Conservation (phyloP, 2,888 invertebrate genomes). For the Ecliptopera silaceata region DNA sequence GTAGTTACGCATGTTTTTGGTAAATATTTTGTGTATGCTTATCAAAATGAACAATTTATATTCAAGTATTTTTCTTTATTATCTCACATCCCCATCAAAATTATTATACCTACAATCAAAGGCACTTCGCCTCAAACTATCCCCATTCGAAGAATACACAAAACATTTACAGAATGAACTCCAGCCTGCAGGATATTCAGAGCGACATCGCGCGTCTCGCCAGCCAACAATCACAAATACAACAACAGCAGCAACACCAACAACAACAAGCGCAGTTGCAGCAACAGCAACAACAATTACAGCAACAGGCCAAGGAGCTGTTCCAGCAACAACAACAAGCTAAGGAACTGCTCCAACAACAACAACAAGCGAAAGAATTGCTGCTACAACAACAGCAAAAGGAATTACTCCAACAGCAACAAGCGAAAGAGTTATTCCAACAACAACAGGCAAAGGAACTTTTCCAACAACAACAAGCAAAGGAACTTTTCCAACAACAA, state of each 20-base stretch:
- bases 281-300: constrained; percentile 73
- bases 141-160: constrained; percentile 22
- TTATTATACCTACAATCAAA: constrained; percentile 3
- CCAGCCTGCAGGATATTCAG: constrained; percentile 96
- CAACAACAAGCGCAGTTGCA: constrained; percentile 74
- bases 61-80: background rate
- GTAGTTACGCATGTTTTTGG: background rate
- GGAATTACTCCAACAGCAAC: constrained; percentile 78
- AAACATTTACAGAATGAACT: constrained; percentile 89
- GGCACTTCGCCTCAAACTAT: constrained; percentile 6
- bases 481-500: constrained; percentile 40
- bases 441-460: constrained; percentile 63
- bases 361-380: constrained; percentile 61
- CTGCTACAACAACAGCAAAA: constrained; percentile 54
- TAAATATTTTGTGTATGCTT: background rate
- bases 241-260: constrained; percentile 78
- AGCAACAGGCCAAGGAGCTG: constrained; percentile 59
- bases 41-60: background rate
- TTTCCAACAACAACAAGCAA: constrained; percentile 72
- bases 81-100: background rate
- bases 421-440: constrained; percentile 56
- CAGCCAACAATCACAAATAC: constrained; percentile 83
- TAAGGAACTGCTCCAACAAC: constrained; percentile 55
- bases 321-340: constrained; percentile 75
- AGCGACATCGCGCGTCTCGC: constrained; percentile 95